Percentiles rank a stretch among this genome's conserved stretches.
phyloP scores from a whole-genome alignment of 2,888 invertebrate genomes.

The Drosophila nigricruria region DNA sequence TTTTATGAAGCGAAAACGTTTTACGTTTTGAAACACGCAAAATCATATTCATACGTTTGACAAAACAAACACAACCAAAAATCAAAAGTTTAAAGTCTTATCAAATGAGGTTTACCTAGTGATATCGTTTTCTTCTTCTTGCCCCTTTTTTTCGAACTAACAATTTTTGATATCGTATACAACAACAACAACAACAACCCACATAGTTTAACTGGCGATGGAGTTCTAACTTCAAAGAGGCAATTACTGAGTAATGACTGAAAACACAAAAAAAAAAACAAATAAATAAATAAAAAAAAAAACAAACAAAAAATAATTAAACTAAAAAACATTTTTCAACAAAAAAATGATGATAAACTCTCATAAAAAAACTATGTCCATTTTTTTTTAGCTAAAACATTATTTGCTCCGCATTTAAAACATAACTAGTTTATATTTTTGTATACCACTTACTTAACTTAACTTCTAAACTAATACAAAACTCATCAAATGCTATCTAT shows the following conservation, averaged over 20 bases:
- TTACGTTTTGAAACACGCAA: conserved; percentile 49
- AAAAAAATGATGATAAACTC: conserved; percentile 24
- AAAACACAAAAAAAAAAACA: conserved; percentile 60
- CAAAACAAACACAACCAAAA: conserved; percentile 35
- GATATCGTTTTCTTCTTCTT: conserved; percentile 77
- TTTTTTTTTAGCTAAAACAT: conserved; percentile 80
- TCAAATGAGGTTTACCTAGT: conserved; percentile 71
- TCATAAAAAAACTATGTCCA: conserved; percentile 71
- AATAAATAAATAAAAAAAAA: conserved; percentile 25
- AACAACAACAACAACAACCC: conserved; percentile 68
- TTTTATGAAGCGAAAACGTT: conserved; percentile 30
- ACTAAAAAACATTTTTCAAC: conserved; percentile 46
- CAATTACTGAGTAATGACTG: conserved; percentile 90
- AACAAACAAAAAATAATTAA: conserved; percentile 24
- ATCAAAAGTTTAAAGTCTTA: conserved; percentile 59
- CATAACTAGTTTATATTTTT: conserved; percentile 76
- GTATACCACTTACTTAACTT: conserved; percentile 70
- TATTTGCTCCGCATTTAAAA: conserved; percentile 80
- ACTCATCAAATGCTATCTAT: conserved; percentile 46
- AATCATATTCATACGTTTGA: conserved; percentile 52
- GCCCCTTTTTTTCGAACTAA: conserved; percentile 72
- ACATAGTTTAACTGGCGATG: conserved; percentile 96
- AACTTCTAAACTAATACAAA: conserved; percentile 69
- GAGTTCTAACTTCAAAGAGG: conserved; percentile 98
- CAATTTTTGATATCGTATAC: conserved; percentile 76